Evolutionary conservation across 2,113 vertebrate genomes (phyloP), one percentile per base, ranked within the genome.

Genomic region (Myanophis thanlyinensis): DNA sequence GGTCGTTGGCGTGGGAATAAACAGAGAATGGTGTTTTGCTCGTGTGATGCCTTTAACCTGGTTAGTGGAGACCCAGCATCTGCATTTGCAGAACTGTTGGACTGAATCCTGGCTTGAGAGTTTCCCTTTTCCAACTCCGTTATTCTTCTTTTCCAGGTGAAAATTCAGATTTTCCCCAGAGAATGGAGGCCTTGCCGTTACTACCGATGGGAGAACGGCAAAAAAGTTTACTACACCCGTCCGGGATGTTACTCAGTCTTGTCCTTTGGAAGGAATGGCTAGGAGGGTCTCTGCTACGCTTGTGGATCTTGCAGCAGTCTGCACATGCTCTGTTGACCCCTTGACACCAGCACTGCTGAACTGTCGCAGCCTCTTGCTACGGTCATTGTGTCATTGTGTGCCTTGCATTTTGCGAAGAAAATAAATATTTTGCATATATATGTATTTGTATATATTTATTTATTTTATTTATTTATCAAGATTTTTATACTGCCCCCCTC

Each of bases 251-350:
- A 0, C 2, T 22, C 35, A 20, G 0, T 3, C n/a, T 18, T 73
- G 62, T 0, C 9, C 11, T 1, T 4, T 4, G 1, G 0, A 62
- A 2, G 0, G 62, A 13, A n/a, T 0, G 18, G 2, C 35, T 80
- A 80, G 18, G 18, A 7, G 73, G 35, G 1, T 3, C 18, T 5
- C 18, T 3, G 15, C 73, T 40, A 18, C 1, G 1, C 18, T 20
- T 7, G n/a, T 7, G 6, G 67, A 15, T 22, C 73, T 22, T 8
- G 18, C 7, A 18, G 67, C 15, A 40, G 5, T 80, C 67, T 18
- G 1, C 1, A 6, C 73, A 20, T 80, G 73, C 73, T 22, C 73
- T 40, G 35, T 18, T 8, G 35, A 40, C 35, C 35, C 1, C 0
- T 0, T 40, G 73, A 80, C 18, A 9, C 18, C 9, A 20, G 35